These are phyloP conservation scores for Phrynocephalus versicolor DNA, from an alignment of 2,113 vertebrate species.

Conservation along the genomic window DNA sequence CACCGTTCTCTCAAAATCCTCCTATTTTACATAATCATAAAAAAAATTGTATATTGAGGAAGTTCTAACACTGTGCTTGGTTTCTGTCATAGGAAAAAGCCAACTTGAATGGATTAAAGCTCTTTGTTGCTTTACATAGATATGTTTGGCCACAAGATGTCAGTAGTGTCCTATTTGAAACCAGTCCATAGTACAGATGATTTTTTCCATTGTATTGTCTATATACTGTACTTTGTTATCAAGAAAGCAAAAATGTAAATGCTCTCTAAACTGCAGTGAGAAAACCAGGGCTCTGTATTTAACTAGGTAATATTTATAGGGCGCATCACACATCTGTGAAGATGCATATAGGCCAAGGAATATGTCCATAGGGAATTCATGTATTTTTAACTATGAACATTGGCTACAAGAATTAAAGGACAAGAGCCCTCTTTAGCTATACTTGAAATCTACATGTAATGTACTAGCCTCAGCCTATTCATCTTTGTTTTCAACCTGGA, in stretches of 20 bases:
- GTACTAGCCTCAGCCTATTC: no score
- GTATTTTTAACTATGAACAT: no score
- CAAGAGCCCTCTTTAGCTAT: no score
- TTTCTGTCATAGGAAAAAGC: background rate
- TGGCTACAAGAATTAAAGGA: no score
- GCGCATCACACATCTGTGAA: background rate
- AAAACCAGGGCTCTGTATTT: background rate
- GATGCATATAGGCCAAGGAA: no score
- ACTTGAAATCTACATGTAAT: no score
- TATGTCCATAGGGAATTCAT: no score
- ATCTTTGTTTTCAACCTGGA: no score
- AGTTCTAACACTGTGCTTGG: background rate
- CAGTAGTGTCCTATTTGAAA: slow-evolving; percentile 34
- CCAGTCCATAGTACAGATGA: rapidly evolving
- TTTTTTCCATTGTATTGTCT: background rate
- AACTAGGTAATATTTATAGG: background rate
- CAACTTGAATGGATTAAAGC: background rate
- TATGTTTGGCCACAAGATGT: slow-evolving; percentile 68
- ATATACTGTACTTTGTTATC: background rate
- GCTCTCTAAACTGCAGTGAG: background rate
- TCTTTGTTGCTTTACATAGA: background rate
- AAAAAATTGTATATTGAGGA: background rate
- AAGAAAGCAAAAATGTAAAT: background rate
- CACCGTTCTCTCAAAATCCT: background rate
- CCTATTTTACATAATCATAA: background rate